Evolutionary conservation across 2,888 invertebrate species (phyloP), one percentile per base, ranked within the genome.

Genomic region (Spilosoma lubricipeda): DNA sequence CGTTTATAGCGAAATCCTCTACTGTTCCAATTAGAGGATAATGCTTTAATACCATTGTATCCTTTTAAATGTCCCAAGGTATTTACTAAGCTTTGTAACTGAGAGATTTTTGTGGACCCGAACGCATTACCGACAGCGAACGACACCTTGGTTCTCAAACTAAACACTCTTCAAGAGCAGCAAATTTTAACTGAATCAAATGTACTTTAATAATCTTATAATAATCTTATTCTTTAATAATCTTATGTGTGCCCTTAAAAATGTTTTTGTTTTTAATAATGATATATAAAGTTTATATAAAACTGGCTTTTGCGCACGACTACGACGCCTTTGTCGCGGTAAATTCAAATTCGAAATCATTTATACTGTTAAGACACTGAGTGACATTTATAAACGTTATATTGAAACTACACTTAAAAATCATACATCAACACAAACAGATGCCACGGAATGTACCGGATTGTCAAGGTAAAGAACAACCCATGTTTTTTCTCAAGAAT

Each of bases 21-120:
- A 67, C 72, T 78, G 69, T 56, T 67, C 75, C 75, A 76, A 84
- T 84, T 81, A 77, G 68, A 69, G 75, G 70, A 59, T 79, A 75
- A 75, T 64, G 52, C 71, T 36, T 59, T 69, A 70, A 65, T 67
- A 73, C 30, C 36, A 36, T 71, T 67, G 18, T 63, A 74, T 78
- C 15, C 45, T 76, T 80, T 72, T 76, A 73, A 73, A 79, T 52
- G 69, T 67, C 42, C 8, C 36, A 5, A 5, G 23, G 36, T 65
- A 65, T 66, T 13, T 72, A 48, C 15, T n/a, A n/a, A 30, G 63
- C 52, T 71, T 75, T 71, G 64, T 68, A 52, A 52, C 52, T 52
- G 8, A 52, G 9, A 23, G n/a, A 56, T 9, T 52, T 23, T 23
- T 52, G 52, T 52, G 23, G 3, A 20, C 48, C 7, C 48, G 20